Percentiles rank a stretch among this genome's conserved stretches.
Evolutionary conservation across 2,797 vertebrate species (phyloP).

Genomic region (Diceros bicornis): DNA sequence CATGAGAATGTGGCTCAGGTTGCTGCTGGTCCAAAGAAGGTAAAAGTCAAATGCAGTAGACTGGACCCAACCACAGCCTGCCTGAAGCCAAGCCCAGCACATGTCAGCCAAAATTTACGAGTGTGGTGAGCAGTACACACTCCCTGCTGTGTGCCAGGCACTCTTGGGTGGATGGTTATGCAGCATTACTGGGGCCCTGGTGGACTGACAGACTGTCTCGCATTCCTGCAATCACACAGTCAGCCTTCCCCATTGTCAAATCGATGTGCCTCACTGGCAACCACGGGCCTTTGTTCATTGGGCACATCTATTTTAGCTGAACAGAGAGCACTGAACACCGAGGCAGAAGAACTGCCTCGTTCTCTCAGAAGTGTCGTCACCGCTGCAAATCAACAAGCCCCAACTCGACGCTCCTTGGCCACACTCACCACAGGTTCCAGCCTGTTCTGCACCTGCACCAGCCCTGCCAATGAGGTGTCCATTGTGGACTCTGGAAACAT

Average conservation of each 20-base stretch:
- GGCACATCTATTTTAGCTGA: conserved; percentile 31
- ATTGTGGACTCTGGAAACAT: background rate
- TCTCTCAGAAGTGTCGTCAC: conserved; percentile 44
- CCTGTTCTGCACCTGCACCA: background rate
- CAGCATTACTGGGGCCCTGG: background rate
- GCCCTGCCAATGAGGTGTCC: background rate
- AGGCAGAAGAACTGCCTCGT: background rate
- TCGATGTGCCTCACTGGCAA: background rate
- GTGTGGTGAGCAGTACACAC: background rate
- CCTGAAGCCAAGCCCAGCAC: background rate
- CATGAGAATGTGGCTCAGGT: background rate
- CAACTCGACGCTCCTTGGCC: background rate
- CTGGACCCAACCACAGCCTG: background rate
- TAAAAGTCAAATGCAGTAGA: background rate
- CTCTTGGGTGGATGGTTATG: background rate
- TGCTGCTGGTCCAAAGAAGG: background rate
- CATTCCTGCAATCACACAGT: background rate
- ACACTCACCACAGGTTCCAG: background rate
- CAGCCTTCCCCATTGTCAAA: background rate
- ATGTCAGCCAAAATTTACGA: background rate
- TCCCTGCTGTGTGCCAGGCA: background rate
- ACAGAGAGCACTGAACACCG: background rate
- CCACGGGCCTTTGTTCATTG: background rate
- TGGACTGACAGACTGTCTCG: background rate
- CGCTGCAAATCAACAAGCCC: background rate